phyloP scores from a whole-genome alignment of 1,140 invertebrate genomes.

The Dendrolimus kikuchii region DNA sequence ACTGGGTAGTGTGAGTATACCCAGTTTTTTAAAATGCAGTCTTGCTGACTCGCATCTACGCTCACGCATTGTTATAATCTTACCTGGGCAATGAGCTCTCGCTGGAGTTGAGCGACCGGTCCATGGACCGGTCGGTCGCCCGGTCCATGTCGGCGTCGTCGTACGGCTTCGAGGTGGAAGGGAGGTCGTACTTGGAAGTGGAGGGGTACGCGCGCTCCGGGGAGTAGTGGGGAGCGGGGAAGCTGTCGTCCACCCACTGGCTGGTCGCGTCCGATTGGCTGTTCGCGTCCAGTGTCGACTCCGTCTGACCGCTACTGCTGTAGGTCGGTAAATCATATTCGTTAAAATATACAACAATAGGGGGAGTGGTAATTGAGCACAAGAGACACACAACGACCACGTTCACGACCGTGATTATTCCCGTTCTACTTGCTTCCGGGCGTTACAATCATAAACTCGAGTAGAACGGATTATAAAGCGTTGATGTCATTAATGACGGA shows the following conservation, averaged over 20 bases:
- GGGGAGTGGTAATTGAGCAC: too few species aligned
- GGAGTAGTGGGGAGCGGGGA: conserved; percentile 36
- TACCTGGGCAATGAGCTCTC: conserved; percentile 43
- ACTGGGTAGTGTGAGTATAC: too few species aligned
- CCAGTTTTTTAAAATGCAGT: too few species aligned
- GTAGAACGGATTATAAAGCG: too few species aligned
- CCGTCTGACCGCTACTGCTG: conserved; percentile 27
- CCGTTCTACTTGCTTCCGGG: too few species aligned
- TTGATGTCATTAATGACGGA: too few species aligned
- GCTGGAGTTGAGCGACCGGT: conserved; percentile 56
- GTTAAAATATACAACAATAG: neutral
- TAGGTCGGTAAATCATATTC: conserved; percentile 9
- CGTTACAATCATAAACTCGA: too few species aligned
- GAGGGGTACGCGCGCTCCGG: conserved; percentile 24
- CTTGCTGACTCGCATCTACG: too few species aligned
- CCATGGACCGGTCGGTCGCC: conserved; percentile 20
- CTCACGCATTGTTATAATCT: too few species aligned
- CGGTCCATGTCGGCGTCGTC: conserved; percentile 40
- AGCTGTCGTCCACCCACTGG: conserved; percentile 69
- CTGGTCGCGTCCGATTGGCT: conserved; percentile 61
- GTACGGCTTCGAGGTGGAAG: conserved; percentile 48
- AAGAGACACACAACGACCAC: too few species aligned
- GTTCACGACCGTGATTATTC: too few species aligned
- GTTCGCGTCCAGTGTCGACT: conserved; percentile 36
- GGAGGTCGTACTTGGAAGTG: conserved; percentile 40